These are phyloP conservation scores for Zele albiditarsus DNA, from an alignment of 2,888 invertebrate genomes.

Conservation along the genomic window DNA sequence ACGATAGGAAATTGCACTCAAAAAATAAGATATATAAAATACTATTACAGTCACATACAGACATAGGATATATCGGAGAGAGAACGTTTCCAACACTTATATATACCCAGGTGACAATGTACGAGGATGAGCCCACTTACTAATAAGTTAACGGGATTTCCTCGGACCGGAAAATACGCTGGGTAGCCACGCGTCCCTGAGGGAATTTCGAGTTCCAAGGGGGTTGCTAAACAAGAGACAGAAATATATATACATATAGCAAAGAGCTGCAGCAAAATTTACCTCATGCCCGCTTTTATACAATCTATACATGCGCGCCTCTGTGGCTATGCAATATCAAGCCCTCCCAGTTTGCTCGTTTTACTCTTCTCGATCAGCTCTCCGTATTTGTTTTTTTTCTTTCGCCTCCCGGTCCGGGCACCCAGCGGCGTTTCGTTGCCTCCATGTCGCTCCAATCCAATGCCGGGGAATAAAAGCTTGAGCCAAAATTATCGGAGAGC, in stretches of 20 bases:
- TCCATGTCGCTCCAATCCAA: slow-evolving; percentile 59
- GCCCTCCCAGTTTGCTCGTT: background rate
- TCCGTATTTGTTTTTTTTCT: background rate
- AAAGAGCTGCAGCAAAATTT: background rate
- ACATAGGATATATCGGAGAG: background rate
- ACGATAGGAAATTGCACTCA: too few relatives aligned
- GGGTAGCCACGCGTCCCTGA: slow-evolving; percentile 50
- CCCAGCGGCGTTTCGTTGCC: slow-evolving; percentile 45
- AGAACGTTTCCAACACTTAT: slow-evolving; percentile 24
- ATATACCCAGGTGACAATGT: slow-evolving; percentile 24
- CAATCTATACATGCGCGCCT: slow-evolving; percentile 10
- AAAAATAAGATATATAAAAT: background rate
- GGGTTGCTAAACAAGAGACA: slow-evolving; percentile 24
- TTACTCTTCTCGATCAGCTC: slow-evolving; percentile 7
- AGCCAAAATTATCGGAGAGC: slow-evolving; percentile 60
- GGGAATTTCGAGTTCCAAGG: slow-evolving; percentile 46
- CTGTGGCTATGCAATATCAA: slow-evolving; percentile 18
- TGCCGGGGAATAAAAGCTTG: slow-evolving; percentile 60
- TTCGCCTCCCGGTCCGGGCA: slow-evolving; percentile 19
- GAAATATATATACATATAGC: background rate
- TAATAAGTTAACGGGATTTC: slow-evolving; percentile 70
- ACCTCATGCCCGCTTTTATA: background rate
- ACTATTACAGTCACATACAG: background rate
- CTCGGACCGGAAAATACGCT: slow-evolving; percentile 64
- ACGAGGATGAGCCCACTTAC: slow-evolving; percentile 57